phyloP scores from a whole-genome alignment of 1,140 invertebrate species.

The Bombus picipes region DNA sequence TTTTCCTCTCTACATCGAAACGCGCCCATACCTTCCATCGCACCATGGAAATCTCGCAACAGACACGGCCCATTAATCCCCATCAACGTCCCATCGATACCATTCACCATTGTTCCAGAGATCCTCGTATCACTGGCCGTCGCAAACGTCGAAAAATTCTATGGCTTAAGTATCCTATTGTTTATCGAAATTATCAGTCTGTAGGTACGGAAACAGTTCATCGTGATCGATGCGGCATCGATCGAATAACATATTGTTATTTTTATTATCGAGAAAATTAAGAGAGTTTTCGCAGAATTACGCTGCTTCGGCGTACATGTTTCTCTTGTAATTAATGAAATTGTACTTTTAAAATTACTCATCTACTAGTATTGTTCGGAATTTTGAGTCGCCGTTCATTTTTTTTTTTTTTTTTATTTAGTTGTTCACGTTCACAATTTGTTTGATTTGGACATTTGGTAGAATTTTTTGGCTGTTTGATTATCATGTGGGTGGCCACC shows the following conservation, averaged over 20 bases:
- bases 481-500: no score
- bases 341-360: no score
- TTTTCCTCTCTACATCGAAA: neutral
- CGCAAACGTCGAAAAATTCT: constrained; percentile 6
- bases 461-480: no score
- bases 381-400: no score
- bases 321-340: no score
- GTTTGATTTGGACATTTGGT: no score
- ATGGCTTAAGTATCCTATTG: constrained; percentile 18
- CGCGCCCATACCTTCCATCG: neutral
- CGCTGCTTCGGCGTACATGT: neutral
- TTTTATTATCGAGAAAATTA: neutral
- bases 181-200: constrained; percentile 12
- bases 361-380: no score
- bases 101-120: constrained; percentile 19
- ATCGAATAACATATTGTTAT: neutral
- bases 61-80: constrained; percentile 28
- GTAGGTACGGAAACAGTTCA: neutral
- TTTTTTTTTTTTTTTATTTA: no score
- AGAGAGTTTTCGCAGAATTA: no score
- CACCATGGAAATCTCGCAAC: constrained; percentile 15
- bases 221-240: neutral
- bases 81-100: constrained; percentile 27
- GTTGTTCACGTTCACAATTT: no score
- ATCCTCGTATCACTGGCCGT: neutral